These are phyloP conservation scores for Cassiopea andromeda DNA, from an alignment of 30 jellyfish, hydroid and myxozoan species.

Conservation along the genomic window DNA sequence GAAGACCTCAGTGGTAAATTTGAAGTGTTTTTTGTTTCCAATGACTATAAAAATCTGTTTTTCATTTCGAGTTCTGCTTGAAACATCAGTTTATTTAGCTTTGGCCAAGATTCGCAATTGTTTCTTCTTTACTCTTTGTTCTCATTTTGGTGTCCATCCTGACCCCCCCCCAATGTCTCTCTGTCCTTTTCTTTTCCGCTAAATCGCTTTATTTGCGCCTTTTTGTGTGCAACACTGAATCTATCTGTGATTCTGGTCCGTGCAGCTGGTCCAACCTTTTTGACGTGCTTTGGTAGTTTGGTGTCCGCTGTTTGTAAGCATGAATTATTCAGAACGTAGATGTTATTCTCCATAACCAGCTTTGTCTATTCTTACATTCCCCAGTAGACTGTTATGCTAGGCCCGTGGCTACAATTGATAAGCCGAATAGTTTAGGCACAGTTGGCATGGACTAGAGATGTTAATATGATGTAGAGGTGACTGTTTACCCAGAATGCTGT, in stretches of 20 bases:
- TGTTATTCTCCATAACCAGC: background rate
- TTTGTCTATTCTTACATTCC: background rate
- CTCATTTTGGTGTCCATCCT: too few relatives aligned
- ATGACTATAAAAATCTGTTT: too few relatives aligned
- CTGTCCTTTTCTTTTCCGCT: too few relatives aligned
- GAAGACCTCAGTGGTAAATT: constrained; percentile 58
- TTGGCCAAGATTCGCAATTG: too few relatives aligned
- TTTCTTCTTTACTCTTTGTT: too few relatives aligned
- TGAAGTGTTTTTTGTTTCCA: background rate
- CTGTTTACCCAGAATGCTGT: background rate
- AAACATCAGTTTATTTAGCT: too few relatives aligned
- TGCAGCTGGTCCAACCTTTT: background rate
- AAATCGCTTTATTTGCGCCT: too few relatives aligned
- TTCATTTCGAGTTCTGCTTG: too few relatives aligned
- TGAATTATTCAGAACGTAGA: background rate
- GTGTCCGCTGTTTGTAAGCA: background rate
- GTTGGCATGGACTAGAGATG: background rate
- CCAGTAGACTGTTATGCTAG: background rate
- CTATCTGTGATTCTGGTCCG: background rate
- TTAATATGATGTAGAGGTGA: background rate
- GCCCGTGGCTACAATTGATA: background rate
- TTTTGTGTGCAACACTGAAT: too few relatives aligned
- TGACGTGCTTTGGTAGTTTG: background rate
- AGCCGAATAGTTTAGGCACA: background rate
- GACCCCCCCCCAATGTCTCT: too few relatives aligned